Conservation (phyloP, 2,888 invertebrate genomes). For the Polyommatus iphigenia region DNA sequence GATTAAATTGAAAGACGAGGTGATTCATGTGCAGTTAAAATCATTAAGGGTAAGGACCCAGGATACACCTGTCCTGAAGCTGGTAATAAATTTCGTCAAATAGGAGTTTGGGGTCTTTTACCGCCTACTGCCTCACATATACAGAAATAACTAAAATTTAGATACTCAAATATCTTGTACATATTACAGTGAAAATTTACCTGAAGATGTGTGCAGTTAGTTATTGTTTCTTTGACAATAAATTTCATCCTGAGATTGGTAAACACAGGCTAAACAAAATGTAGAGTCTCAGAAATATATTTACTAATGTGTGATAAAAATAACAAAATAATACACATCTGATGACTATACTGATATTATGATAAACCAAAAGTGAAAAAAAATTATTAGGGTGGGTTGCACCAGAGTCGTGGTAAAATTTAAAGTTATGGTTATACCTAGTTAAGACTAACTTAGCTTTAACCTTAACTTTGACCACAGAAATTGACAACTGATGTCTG, state of each 20-base stretch:
- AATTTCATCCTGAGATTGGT: neutral
- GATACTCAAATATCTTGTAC: neutral
- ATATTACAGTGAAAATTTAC: neutral
- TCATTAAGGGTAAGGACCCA: slow-evolving; percentile 6
- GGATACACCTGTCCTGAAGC: slow-evolving; percentile 8
- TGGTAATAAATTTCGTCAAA: slow-evolving; percentile 1
- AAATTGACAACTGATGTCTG: too few relatives aligned
- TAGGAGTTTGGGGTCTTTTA: slow-evolving; percentile 5
- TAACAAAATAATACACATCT: too few relatives aligned
- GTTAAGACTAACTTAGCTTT: too few relatives aligned
- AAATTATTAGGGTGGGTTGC: too few relatives aligned
- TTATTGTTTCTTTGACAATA: neutral
- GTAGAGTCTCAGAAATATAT: neutral
- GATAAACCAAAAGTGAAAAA: too few relatives aligned
- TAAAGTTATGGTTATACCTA: too few relatives aligned
- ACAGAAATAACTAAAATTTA: neutral
- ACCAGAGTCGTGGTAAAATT: too few relatives aligned
- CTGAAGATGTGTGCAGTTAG: neutral
- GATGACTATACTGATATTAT: too few relatives aligned
- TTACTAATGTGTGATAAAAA: too few relatives aligned
- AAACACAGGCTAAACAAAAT: neutral
- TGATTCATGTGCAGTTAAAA: slow-evolving; percentile 11
- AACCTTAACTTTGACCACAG: too few relatives aligned
- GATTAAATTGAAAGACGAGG: neutral
- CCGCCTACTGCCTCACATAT: neutral